phyloP scores from a whole-genome alignment of 2,113 vertebrate genomes.

The Gopherus flavomarginatus region DNA sequence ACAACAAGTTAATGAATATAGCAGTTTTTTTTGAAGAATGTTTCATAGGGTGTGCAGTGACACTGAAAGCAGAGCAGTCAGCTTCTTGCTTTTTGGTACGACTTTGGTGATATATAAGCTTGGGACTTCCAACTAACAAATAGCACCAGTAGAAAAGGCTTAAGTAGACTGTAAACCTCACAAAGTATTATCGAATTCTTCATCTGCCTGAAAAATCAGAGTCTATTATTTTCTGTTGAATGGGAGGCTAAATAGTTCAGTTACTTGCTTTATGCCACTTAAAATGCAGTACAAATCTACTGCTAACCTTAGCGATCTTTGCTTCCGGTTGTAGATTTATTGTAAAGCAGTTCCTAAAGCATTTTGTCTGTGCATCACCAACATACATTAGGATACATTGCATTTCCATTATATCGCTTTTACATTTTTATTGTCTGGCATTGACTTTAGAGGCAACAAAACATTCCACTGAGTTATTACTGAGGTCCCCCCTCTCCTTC shows the following conservation, averaged over 20 bases:
- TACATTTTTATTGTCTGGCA: slow-evolving; percentile 37
- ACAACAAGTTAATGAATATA: not conserved
- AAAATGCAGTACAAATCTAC: not conserved
- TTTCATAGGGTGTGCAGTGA: not conserved
- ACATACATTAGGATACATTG: not conserved
- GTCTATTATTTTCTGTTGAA: not conserved
- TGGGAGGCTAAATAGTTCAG: not conserved
- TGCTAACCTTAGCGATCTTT: not conserved
- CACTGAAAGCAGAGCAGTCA: not conserved
- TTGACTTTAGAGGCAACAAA: not conserved
- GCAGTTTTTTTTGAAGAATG: not conserved
- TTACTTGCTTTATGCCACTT: not conserved
- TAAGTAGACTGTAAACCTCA: not conserved
- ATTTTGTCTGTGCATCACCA: not conserved
- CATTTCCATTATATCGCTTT: slow-evolving; percentile 22
- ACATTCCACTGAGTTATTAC: slow-evolving; percentile 1
- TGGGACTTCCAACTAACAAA: not conserved
- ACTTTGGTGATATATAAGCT: not conserved
- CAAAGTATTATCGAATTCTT: not conserved
- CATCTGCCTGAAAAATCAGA: not conserved
- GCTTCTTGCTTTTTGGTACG: not conserved
- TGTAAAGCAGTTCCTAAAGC: not conserved
- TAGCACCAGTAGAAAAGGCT: not conserved
- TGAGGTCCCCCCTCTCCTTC: not conserved
- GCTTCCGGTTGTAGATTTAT: not conserved